phyloP scores from a whole-genome alignment of 2,113 vertebrate species.

The Esox niger region DNA sequence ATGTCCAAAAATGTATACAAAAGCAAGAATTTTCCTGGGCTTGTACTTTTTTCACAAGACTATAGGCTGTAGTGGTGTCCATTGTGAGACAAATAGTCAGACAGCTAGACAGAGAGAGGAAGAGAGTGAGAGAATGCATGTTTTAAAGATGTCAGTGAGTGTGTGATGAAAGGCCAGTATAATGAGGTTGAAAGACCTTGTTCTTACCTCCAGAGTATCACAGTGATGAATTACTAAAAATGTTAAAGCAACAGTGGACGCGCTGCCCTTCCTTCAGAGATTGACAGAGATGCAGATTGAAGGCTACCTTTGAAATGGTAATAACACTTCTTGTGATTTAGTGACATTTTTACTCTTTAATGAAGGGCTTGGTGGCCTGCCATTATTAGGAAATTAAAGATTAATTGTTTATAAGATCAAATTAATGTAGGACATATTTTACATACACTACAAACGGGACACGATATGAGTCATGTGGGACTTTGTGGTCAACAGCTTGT shows the following conservation, averaged over 20 bases:
- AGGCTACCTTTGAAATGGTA: conserved; percentile 67
- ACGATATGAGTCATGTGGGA: no score
- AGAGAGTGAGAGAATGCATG: conserved; percentile 40
- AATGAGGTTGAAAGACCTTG: conserved; percentile 70
- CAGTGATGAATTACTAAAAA: conserved; percentile 53
- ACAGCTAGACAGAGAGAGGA: not conserved
- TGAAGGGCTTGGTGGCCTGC: conserved; percentile 65
- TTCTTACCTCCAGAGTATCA: conserved; percentile 71
- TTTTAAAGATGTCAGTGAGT: conserved; percentile 67
- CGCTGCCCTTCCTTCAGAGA: conserved; percentile 49
- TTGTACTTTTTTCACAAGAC: no score
- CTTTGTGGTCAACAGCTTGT: no score
- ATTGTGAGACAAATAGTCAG: no score
- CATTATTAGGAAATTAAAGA: not conserved
- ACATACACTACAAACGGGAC: no score
- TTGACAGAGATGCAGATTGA: conserved; percentile 53
- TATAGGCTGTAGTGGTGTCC: no score
- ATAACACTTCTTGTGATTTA: conserved; percentile 63
- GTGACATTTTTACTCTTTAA: conserved; percentile 52
- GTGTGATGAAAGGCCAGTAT: conserved; percentile 66
- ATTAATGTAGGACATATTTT: conserved; percentile 34
- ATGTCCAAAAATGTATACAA: no score
- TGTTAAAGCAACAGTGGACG: conserved; percentile 30
- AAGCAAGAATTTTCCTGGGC: no score
- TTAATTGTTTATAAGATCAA: conserved; percentile 8